Conservation (phyloP, 2,888 invertebrate species). For the Branchellion lobata region DNA sequence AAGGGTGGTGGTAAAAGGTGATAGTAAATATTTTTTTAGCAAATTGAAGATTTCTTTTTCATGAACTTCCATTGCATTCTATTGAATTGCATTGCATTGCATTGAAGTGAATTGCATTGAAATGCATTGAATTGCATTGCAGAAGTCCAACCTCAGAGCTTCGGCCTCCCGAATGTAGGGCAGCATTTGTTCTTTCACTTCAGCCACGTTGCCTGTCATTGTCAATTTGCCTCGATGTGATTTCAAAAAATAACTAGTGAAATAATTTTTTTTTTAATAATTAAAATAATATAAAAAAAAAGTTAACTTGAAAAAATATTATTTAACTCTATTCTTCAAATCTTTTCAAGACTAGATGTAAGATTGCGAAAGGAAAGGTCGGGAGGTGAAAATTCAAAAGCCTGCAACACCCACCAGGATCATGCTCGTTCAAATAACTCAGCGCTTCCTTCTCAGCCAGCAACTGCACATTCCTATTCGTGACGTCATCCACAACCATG, state of each 20-base stretch:
- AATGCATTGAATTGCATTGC: no score
- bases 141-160: conserved; percentile 19
- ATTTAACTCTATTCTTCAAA: no score
- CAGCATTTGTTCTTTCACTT: neutral
- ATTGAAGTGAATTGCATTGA: no score
- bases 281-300: neutral
- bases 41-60: neutral
- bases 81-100: no score
- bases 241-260: no score
- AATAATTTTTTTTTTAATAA: no score
- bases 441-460: conserved; percentile 76
- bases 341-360: neutral
- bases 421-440: conserved; percentile 54
- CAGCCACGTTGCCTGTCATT: neutral
- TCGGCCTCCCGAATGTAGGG: conserved; percentile 17
- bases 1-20: neutral
- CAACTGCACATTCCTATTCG: conserved; percentile 78
- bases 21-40: neutral
- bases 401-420: neutral
- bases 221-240: no score
- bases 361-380: neutral
- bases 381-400: neutral
- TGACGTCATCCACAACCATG: conserved; percentile 84
- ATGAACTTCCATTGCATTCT: no score
- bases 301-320: no score